These are phyloP conservation scores for Ondatra zibethicus DNA, from an alignment of 2,113 vertebrate genomes.

Conservation along the genomic window DNA sequence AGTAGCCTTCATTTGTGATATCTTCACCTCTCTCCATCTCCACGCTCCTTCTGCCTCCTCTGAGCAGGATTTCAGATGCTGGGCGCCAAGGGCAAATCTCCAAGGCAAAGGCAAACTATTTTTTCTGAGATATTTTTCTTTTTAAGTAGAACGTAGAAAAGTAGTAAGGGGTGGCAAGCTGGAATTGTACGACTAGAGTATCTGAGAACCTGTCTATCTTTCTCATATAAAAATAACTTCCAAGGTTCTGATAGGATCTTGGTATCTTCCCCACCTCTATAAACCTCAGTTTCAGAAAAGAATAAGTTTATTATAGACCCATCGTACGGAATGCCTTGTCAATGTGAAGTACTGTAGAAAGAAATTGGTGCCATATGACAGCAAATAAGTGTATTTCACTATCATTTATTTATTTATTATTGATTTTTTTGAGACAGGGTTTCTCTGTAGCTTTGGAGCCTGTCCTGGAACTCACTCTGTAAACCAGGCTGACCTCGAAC, in stretches of 20 bases:
- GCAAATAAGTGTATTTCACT: background rate
- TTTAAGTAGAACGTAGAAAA: background rate
- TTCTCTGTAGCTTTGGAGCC: too few relatives aligned
- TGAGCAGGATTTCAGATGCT: background rate
- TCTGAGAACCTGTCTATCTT: constrained; percentile 18
- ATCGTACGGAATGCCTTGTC: background rate
- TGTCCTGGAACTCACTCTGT: too few relatives aligned
- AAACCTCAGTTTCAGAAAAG: constrained; percentile 38
- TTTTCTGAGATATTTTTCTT: background rate
- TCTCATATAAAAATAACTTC: constrained; percentile 7
- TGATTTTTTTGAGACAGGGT: too few relatives aligned
- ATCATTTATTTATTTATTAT: too few relatives aligned
- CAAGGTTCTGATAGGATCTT: background rate
- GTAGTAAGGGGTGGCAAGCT: background rate
- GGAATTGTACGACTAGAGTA: background rate
- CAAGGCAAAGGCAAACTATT: background rate
- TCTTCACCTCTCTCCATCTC: background rate
- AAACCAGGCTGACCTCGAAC: too few relatives aligned
- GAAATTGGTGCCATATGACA: background rate
- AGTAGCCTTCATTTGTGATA: background rate
- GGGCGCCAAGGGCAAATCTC: background rate
- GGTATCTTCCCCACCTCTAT: background rate
- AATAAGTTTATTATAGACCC: background rate
- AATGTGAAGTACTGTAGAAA: constrained; percentile 15
- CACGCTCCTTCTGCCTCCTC: background rate